These are phyloP conservation scores for Sericinus montela DNA, from an alignment of 2,888 invertebrate species.

Conservation along the genomic window DNA sequence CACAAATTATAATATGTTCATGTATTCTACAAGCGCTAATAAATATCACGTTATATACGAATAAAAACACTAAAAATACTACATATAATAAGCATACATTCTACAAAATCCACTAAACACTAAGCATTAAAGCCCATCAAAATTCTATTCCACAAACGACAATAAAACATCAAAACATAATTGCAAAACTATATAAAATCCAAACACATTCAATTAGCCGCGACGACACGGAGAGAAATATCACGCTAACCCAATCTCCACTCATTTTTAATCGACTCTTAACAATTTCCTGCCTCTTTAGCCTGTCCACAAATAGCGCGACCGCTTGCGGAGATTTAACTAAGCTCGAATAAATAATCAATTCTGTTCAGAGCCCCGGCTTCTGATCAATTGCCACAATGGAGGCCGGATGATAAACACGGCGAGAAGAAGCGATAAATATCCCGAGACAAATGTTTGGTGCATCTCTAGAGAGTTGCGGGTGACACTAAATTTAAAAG, in stretches of 20 bases:
- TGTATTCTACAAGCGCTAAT: too few relatives aligned
- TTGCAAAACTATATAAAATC: slow-evolving; percentile 14
- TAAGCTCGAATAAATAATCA: slow-evolving; percentile 76
- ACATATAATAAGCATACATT: too few relatives aligned
- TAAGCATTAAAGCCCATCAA: too few relatives aligned
- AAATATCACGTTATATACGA: too few relatives aligned
- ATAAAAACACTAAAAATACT: too few relatives aligned
- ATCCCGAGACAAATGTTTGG: slow-evolving; percentile 76
- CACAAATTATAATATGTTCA: too few relatives aligned
- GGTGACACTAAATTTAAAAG: slow-evolving; percentile 79
- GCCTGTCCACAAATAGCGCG: slow-evolving; percentile 69
- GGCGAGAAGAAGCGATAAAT: slow-evolving; percentile 72
- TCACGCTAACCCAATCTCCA: slow-evolving; percentile 38
- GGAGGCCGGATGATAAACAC: slow-evolving; percentile 74
- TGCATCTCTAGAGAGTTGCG: slow-evolving; percentile 74
- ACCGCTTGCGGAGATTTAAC: slow-evolving; percentile 65
- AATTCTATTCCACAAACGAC: neutral
- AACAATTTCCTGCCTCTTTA: slow-evolving; percentile 62
- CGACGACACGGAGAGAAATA: slow-evolving; percentile 42
- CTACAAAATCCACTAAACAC: too few relatives aligned
- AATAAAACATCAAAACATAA: neutral
- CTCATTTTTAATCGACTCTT: slow-evolving; percentile 50
- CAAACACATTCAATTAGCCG: slow-evolving; percentile 9
- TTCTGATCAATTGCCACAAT: slow-evolving; percentile 76
- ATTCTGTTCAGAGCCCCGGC: slow-evolving; percentile 55